phyloP scores from a whole-genome alignment of 2,797 vertebrate species.

The Peromyscus nudipes region DNA sequence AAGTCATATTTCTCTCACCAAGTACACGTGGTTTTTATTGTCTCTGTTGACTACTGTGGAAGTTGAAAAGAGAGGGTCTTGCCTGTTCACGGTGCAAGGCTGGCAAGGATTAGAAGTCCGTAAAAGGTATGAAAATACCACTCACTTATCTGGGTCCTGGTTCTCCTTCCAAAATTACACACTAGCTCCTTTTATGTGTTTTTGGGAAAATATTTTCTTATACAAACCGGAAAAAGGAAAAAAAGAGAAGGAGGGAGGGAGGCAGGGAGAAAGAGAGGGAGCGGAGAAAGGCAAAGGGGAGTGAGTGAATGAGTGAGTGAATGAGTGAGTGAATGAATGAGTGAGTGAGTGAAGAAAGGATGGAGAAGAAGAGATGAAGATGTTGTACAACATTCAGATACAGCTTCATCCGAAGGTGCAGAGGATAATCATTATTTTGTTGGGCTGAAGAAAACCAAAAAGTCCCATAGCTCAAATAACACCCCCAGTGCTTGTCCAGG shows the following conservation, averaged over 20 bases:
- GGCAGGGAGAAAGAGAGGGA: no score
- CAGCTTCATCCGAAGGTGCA: neutral
- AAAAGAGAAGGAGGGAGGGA: neutral
- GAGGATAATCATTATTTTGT: slow-evolving; percentile 18
- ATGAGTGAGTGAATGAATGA: no score
- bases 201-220: neutral
- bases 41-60: neutral
- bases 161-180: neutral
- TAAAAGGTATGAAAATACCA: neutral
- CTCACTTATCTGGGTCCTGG: neutral
- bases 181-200: neutral
- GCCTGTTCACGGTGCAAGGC: neutral
- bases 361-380: neutral
- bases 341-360: neutral
- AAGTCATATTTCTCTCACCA: neutral
- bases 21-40: neutral
- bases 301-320: neutral
- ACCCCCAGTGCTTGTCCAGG: neutral
- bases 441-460: slow-evolving; percentile 40
- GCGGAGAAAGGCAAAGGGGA: neutral
- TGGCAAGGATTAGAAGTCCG: neutral
- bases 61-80: neutral
- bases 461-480: neutral
- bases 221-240: neutral
- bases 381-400: neutral